phyloP scores from a whole-genome alignment of 2,113 vertebrate genomes.

The Nyctibius bracteatus region DNA sequence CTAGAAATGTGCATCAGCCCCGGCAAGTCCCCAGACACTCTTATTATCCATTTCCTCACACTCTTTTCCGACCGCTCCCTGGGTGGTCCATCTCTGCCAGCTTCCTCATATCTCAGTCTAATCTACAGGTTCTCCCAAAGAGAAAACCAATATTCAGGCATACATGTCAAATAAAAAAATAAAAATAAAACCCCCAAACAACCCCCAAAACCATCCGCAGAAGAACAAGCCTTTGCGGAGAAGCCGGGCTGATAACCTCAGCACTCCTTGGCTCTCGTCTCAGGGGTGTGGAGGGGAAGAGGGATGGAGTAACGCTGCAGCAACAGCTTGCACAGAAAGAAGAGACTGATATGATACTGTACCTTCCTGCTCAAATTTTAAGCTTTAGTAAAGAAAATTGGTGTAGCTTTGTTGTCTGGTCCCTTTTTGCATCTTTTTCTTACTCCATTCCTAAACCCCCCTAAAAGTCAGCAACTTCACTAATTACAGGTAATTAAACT shows the following conservation, averaged over 20 bases:
- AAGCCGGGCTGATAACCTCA: not conserved
- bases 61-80: constrained; percentile 26
- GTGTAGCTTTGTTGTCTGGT: not conserved
- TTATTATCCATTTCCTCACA: constrained; percentile 9
- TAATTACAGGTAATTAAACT: not conserved
- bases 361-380: not conserved
- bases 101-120: not conserved
- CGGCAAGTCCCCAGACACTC: not conserved
- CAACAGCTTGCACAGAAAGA: not conserved
- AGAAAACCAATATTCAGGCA: not conserved
- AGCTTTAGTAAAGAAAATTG: not conserved
- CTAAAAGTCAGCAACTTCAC: not conserved
- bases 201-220: not conserved
- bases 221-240: not conserved
- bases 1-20: not conserved
- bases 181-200: not conserved
- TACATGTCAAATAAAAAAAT: not conserved
- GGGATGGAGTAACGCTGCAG: not conserved
- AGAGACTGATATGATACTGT: not conserved
- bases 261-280: not conserved
- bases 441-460: not conserved
- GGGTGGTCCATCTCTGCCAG: not conserved
- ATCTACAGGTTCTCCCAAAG: not conserved
- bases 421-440: not conserved
- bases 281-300: not conserved